Percentiles rank a stretch among this genome's conserved stretches.
phyloP scores from a whole-genome alignment of 2,113 vertebrate species.

The Petaurus breviceps region DNA sequence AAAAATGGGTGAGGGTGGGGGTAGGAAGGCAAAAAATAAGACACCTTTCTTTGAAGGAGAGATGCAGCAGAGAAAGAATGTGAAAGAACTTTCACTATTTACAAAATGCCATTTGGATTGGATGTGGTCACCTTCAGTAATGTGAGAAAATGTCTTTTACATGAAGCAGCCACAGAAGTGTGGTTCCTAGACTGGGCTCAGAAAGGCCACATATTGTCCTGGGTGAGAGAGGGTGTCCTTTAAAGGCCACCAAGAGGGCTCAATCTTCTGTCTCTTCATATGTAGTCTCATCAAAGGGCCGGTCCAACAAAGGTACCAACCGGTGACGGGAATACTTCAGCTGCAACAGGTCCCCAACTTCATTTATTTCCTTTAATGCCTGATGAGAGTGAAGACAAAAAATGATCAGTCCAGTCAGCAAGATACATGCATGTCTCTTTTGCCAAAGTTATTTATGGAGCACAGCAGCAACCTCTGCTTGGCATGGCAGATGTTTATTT shows the following conservation, averaged over 20 bases:
- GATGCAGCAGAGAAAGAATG: conserved; percentile 77
- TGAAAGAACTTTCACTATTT: conserved; percentile 82
- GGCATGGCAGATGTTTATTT: not conserved
- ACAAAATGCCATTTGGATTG: conserved; percentile 82
- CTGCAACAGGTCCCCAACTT: conserved; percentile 95
- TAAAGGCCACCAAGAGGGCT: conserved; percentile 78
- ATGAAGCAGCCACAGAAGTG: conserved; percentile 78
- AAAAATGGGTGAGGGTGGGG: not conserved
- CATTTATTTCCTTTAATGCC: conserved; percentile 92
- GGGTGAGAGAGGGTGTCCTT: conserved; percentile 41
- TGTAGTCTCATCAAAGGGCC: conserved; percentile 92
- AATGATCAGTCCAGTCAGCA: conserved; percentile 34
- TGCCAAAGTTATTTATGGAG: not conserved
- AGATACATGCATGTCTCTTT: not conserved
- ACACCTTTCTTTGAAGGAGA: conserved; percentile 76
- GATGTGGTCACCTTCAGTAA: conserved; percentile 80
- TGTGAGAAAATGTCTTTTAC: conserved; percentile 79
- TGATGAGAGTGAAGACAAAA: conserved; percentile 74
- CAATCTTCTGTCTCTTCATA: conserved; percentile 93
- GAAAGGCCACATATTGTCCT: conserved; percentile 77
- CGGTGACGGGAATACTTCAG: conserved; percentile 94
- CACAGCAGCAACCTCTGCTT: not conserved
- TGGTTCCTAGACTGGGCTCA: conserved; percentile 75
- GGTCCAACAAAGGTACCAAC: conserved; percentile 87
- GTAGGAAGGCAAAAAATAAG: conserved; percentile 74